Base-by-base conservation (phyloP, 2,888 invertebrate genomes). In the Drosophila conformis region DNA sequence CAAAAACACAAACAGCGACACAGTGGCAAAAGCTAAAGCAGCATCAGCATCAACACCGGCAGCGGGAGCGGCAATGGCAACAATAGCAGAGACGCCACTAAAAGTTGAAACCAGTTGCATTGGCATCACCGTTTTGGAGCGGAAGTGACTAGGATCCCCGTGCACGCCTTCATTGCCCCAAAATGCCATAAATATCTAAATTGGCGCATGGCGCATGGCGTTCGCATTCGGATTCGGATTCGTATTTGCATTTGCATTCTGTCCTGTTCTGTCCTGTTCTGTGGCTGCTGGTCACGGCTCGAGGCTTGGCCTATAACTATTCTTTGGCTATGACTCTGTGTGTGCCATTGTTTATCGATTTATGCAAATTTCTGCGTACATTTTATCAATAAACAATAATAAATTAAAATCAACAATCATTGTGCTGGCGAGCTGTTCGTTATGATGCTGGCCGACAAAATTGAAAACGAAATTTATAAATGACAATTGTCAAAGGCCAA, bases 381-480 rank as follows among this genome's bases (percentile, higher is more conserved):
- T 87, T 89, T 87, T 85, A 87, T 87, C 86, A 89, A 87, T 87
- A 87, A 87, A 89, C 86, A 87, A 87, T 87, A 89, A 87, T 84
- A 87, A 89, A 87, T 87, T 81, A 87, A 87, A 87, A 83, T 82
- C 87, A 86, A 77, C 89, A 86, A 76, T 77, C 76, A 74, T 63
- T 58, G 69, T 52, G 49, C 57, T 25, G 57, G 42, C 52, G 40
- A 69, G 58, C 60, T n/a, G 51, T 42, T 67, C 69, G 69, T 65
- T 65, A 31, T 58, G 69, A 40, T 25, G 15, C 40, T 48, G 46
- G 36, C 52, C 69, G 60, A 56, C 62, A 73, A 83, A 84, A 84
- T 81, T 83, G 76, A 81, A 87, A 85, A 79, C 69, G 75, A 88
- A 86, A 88, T 86, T 80, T 78, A 84, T 80, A 88, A 82, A 86